Evolutionary conservation across 2,888 invertebrate genomes (phyloP).

Genomic region (Tetranychus truncatus): DNA sequence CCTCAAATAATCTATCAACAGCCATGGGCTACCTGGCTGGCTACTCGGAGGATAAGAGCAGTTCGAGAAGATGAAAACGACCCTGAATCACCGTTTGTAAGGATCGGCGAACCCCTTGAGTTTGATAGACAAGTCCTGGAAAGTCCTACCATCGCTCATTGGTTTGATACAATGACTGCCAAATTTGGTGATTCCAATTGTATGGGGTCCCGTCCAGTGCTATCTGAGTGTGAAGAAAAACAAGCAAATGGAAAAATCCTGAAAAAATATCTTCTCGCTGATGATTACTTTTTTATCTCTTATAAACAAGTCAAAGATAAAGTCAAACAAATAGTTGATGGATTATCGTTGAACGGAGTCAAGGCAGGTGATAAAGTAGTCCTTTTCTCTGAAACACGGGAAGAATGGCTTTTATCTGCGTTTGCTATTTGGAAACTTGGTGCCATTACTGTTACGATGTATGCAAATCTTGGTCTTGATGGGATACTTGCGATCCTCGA

Average conservation of each 20-base stretch:
- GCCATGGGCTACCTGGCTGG: not conserved
- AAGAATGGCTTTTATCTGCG: slow-evolving; percentile 92
- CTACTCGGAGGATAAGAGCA: not conserved
- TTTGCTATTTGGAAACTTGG: slow-evolving; percentile 79
- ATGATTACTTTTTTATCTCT: slow-evolving; percentile 64
- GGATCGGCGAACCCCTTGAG: not conserved
- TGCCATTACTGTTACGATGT: slow-evolving; percentile 63
- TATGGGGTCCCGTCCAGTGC: slow-evolving; percentile 61
- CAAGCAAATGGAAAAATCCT: slow-evolving; percentile 85
- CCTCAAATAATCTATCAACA: not conserved
- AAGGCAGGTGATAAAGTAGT: slow-evolving; percentile 55
- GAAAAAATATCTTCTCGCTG: slow-evolving; percentile 72
- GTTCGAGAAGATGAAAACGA: not conserved
- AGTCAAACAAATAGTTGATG: slow-evolving; percentile 59
- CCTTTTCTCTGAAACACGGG: slow-evolving; percentile 89
- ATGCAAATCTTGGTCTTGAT: slow-evolving; percentile 88
- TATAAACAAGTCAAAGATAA: slow-evolving; percentile 55
- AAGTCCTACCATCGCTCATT: not conserved
- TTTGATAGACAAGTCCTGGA: not conserved
- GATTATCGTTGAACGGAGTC: slow-evolving; percentile 59
- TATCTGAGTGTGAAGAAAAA: slow-evolving; percentile 73
- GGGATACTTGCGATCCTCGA: slow-evolving; percentile 53
- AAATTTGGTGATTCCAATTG: slow-evolving; percentile 30
- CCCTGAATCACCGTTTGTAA: not conserved
- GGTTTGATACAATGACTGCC: not conserved